These are phyloP conservation scores for Orius laevigatus DNA, from an alignment of 1,140 invertebrate species.

Conservation along the genomic window DNA sequence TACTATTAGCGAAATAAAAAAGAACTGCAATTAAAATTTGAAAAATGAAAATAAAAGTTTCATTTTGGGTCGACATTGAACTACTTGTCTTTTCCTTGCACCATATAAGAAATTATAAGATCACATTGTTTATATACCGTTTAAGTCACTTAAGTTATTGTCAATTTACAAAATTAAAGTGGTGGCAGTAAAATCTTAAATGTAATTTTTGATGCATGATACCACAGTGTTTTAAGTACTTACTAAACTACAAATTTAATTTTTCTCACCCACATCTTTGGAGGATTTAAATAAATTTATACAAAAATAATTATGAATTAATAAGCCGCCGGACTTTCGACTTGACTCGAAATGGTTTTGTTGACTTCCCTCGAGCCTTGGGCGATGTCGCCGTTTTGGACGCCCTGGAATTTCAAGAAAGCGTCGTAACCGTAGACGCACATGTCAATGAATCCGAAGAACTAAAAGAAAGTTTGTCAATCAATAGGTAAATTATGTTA, in stretches of 20 bases:
- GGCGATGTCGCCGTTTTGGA: slow-evolving; percentile 22
- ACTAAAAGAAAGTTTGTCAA: slow-evolving; percentile 35
- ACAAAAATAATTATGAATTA: slow-evolving; percentile 7
- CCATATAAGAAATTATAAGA: neutral
- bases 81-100: neutral
- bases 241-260: slow-evolving; percentile 5
- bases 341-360: slow-evolving; percentile 16
- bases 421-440: slow-evolving; percentile 58
- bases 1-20: neutral
- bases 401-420: slow-evolving; percentile 49
- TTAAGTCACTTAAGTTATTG: no score
- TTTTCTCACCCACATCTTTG: neutral
- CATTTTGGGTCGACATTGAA: neutral
- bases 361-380: slow-evolving; percentile 20
- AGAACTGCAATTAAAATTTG: neutral
- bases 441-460: slow-evolving; percentile 66
- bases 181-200: neutral
- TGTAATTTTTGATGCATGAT: neutral
- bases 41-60: neutral
- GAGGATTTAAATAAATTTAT: neutral
- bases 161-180: neutral
- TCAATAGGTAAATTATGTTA: slow-evolving; percentile 6
- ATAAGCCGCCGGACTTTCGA: slow-evolving; percentile 10
- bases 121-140: neutral
- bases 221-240: neutral